A percentile compares a stretch with the other conserved stretches of the same genome.
phyloP scores from a whole-genome alignment of 2,113 vertebrate species.

The Emydura subglobosa region DNA sequence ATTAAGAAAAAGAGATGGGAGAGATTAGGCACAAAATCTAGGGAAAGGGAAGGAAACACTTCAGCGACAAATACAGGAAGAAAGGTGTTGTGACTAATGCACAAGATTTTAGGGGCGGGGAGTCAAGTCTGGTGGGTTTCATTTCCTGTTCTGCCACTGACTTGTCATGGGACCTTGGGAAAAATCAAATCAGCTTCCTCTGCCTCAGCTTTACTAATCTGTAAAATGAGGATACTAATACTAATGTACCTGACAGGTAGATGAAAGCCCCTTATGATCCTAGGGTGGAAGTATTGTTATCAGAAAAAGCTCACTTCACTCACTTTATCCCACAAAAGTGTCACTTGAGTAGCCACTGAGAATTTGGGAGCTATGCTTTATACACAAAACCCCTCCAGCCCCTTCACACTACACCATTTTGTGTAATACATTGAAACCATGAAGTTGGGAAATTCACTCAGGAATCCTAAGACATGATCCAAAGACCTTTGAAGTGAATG shows the following conservation, averaged over 20 bases:
- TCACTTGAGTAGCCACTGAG: neutral
- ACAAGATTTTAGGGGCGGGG: neutral
- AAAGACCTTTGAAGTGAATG: neutral
- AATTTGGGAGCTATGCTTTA: neutral
- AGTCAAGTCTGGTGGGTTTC: neutral
- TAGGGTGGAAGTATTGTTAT: neutral
- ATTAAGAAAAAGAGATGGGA: neutral
- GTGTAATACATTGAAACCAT: neutral
- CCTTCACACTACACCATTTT: neutral
- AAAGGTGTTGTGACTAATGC: neutral
- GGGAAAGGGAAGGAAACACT: neutral
- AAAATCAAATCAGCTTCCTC: neutral
- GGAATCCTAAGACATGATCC: neutral
- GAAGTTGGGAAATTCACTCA: neutral
- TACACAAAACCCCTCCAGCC: neutral
- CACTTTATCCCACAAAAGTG: neutral
- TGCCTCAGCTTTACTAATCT: neutral
- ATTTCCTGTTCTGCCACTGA: neutral
- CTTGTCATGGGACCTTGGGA: neutral
- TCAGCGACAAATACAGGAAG: neutral
- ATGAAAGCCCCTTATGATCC: neutral
- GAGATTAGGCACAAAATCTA: neutral
- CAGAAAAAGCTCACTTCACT: neutral
- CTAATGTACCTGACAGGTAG: neutral
- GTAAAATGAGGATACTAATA: neutral